Base-by-base conservation (phyloP, 35 echinoderm and acorn worm genomes). In the Lytechinus variegatus region DNA sequence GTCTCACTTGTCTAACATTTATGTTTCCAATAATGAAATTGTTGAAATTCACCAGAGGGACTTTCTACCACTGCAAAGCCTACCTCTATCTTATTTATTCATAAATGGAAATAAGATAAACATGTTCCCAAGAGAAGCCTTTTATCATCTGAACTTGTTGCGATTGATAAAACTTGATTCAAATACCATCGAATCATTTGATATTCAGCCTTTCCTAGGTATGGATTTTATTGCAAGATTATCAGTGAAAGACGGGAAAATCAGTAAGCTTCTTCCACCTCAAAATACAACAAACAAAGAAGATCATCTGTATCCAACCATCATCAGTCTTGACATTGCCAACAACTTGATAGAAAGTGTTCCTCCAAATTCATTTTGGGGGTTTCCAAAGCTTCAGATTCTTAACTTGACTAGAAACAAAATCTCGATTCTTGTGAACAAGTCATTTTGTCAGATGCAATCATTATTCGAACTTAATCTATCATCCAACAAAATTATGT, bases 21-120 rank as follows among this genome's bases (percentile, higher is more conserved):
- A 54, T 56, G 6, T 93, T 4, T 1, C 1, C 24, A 14, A 11
- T 5, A 93, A 93, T 53, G 53, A 93, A 2, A 16, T 93, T 8
- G 16, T 9, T 9, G 52, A 93, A 93, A 55, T 93, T 27, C 52
- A 93, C 27, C 54, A 54, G 52, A 53, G n/a, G 55, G 91, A 93
- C 53, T 93, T 93, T 56, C 54, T 53, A 13, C 52, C 52, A 9
- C 52, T 93, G 54, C 91, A 93, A 93, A 93, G 56, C 53, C 55
- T 9, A 0, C 27, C 91, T 27, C 24, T 93, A 10, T 21, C 5
- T 56, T 3, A 7, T 54, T 53, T 93, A 1, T 27, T 4, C 10
- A 2, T 93, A 54, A 3, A 4, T 19, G 21, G 8, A 53, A 93
- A 93, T 56, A 9, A 10, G 54, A 53, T 93, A 53, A 3, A 93